phyloP scores from a whole-genome alignment of 1,140 invertebrate species.

The Plutomurus gul region DNA sequence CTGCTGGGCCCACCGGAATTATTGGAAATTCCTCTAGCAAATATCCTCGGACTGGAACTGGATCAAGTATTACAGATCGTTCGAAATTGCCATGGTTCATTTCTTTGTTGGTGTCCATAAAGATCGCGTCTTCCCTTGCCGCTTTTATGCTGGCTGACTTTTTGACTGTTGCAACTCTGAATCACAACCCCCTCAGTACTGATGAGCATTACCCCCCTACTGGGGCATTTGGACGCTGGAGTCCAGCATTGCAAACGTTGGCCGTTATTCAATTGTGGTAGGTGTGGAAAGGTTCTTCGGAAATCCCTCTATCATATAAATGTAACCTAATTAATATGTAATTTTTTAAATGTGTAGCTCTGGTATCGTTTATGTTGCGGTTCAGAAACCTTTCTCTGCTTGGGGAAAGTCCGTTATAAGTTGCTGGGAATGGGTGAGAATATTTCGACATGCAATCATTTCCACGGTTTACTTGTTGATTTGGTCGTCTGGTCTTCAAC shows the following conservation, averaged over 20 bases:
- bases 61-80: not conserved
- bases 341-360: conserved; percentile 31
- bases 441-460: conserved; percentile 41
- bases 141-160: conserved; percentile 36
- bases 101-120: conserved; percentile 8
- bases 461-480: conserved; percentile 19
- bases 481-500: conserved; percentile 45
- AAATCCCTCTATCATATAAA: not conserved
- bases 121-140: conserved; percentile 31
- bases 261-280: conserved; percentile 43
- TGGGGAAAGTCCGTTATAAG: not conserved
- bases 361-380: conserved; percentile 4
- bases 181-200: conserved; percentile 10
- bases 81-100: conserved; percentile 39
- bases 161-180: not conserved
- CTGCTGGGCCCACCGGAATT: not conserved
- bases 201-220: conserved; percentile 38
- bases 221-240: conserved; percentile 42
- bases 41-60: not conserved
- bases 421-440: conserved; percentile 37
- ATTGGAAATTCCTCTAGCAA: not conserved
- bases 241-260: conserved; percentile 31
- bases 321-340: no score
- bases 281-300: not conserved
- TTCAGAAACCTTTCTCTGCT: conserved; percentile 41